Evolutionary conservation across 1,140 invertebrate species (phyloP).

Genomic region (Platorchestia sp.): DNA sequence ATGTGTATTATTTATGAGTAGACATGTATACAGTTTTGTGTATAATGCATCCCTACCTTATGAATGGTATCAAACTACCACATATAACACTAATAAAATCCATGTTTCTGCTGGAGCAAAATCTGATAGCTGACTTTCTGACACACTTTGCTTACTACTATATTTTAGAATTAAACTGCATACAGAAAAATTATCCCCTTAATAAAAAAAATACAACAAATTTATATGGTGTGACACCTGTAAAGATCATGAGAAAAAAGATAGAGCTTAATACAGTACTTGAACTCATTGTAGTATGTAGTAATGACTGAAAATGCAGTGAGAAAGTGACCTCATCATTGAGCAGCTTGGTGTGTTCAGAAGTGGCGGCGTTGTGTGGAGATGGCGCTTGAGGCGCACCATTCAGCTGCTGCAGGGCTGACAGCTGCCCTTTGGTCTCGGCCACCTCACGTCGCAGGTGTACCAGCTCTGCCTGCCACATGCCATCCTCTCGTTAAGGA

Average conservation of each 20-base stretch:
- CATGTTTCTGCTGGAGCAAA: too few relatives aligned
- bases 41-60: too few relatives aligned
- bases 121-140: too few relatives aligned
- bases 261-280: neutral
- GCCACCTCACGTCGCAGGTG: neutral
- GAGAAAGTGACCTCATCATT: neutral
- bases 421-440: neutral
- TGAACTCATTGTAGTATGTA: neutral
- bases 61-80: too few relatives aligned
- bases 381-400: neutral
- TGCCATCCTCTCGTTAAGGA: neutral
- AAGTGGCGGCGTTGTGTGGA: neutral
- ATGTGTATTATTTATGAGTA: too few relatives aligned
- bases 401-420: neutral
- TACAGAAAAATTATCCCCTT: neutral
- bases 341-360: neutral
- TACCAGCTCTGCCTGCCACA: constrained; percentile 19
- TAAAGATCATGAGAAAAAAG: neutral
- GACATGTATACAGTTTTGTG: too few relatives aligned
- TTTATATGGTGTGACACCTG: too few relatives aligned
- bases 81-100: too few relatives aligned
- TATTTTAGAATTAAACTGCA: neutral
- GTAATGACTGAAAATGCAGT: neutral
- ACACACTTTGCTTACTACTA: too few relatives aligned
- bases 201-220: neutral